Base-by-base conservation (phyloP, 2,888 invertebrate species). In the Laspeyria flexula region DNA sequence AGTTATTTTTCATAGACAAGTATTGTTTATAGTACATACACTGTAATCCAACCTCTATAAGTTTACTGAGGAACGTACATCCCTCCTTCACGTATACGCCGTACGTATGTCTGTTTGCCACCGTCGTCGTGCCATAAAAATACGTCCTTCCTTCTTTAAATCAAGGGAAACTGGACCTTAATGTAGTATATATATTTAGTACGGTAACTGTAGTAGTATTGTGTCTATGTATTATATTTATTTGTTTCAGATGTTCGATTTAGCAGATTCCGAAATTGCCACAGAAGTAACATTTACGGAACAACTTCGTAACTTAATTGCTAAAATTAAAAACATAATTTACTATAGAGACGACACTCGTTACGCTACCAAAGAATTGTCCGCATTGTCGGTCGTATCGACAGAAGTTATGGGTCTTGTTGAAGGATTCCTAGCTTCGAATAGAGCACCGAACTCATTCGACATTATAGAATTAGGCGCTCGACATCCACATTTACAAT, bases 271-370 rank as follows among this genome's bases (percentile, higher is more conserved):
- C 5, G 92, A 93, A 71, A 86, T 96, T 18, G 94, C 94, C 41
- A 93, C 93, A 0, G 95, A 96, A 82, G 93, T 96, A n/a, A 92
- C 93, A 51, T 96, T 95, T 77, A 94, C 95, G 15, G 94, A 95
- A 79, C 94, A 95, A 57, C 88, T 96, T 39, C 92, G 92, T 16
- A 87, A 90, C 69, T 74, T 92, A 40, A 87, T 92, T n/a, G 84
- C 88, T 0, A 92, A 92, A 73, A 90, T 93, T 40, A 92, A 92
- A 69, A 92, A 92, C 50, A 90, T 90, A 7, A 85, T 90, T 54
- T 86, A 90, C 54, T 92, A 90, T 60, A 79, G 86, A 72, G 89
- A 86, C 47, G 88, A 88, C 57, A 83, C 87, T 13, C 83, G 88
- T 5, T 90, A 91, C 60, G 79, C 86, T 0, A 92, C 94, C 31